phyloP scores from a whole-genome alignment of 1,140 invertebrate species.

The Brachionus rotundiformis region DNA sequence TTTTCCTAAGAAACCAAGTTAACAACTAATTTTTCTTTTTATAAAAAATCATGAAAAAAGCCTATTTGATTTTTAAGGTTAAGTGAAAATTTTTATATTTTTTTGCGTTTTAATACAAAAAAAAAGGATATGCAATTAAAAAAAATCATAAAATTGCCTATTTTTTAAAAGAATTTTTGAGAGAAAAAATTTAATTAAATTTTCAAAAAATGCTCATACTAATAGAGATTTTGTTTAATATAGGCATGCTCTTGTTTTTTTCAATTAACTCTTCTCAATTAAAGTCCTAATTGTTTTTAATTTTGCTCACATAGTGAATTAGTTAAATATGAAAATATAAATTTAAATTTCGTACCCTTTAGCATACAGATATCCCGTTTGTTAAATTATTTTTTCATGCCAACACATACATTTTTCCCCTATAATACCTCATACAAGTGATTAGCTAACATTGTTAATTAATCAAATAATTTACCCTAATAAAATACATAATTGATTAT shows the following conservation, averaged over 20 bases:
- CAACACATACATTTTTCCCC: too few species aligned
- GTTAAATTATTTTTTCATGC: too few species aligned
- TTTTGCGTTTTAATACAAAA: neutral
- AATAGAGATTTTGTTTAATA: neutral
- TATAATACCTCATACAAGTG: too few species aligned
- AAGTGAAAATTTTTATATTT: neutral
- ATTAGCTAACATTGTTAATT: too few species aligned
- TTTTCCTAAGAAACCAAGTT: neutral
- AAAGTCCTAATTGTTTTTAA: neutral
- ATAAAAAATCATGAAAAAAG: neutral
- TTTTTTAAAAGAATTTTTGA: neutral
- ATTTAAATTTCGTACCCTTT: neutral
- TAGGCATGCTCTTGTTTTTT: neutral
- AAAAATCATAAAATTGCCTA: neutral
- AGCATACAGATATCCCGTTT: too few species aligned
- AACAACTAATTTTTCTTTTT: neutral
- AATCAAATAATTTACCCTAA: too few species aligned
- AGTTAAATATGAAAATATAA: neutral
- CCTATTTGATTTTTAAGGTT: neutral
- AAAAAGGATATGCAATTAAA: neutral
- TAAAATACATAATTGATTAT: too few species aligned
- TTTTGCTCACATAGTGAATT: neutral
- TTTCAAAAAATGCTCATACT: neutral
- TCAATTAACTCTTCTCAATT: neutral
- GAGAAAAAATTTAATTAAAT: slow-evolving; percentile 6